phyloP scores from a whole-genome alignment of 2,888 invertebrate species.

The Bedellia somnulentella region DNA sequence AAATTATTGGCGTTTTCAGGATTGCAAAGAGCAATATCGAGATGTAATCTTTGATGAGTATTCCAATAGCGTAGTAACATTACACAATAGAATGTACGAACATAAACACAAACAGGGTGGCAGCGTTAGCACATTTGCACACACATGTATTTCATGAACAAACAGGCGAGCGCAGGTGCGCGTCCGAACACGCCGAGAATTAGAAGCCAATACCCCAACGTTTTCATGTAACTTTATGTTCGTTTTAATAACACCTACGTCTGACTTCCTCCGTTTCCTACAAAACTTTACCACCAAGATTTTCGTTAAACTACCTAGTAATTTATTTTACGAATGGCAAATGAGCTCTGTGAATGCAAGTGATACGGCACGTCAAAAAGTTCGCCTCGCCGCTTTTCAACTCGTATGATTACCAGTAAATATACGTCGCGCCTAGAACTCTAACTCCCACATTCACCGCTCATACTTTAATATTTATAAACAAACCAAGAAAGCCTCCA shows the following conservation, averaged over 20 bases:
- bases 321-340: constrained; percentile 32
- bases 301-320: constrained; percentile 1
- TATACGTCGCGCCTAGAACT: no score
- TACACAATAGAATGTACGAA: no score
- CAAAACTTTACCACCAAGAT: constrained; percentile 3
- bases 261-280: not conserved
- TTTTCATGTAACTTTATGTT: not conserved
- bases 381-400: constrained; percentile 7
- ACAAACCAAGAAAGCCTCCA: not conserved
- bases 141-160: no score
- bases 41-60: no score
- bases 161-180: not conserved
- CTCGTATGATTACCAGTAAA: not conserved
- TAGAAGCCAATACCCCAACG: not conserved
- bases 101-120: no score
- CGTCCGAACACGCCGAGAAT: not conserved
- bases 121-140: no score
- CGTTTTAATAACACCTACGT: no score
- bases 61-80: no score
- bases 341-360: constrained; percentile 28
- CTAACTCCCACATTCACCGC: no score
- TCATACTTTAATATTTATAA: constrained; percentile 1
- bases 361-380: constrained; percentile 29
- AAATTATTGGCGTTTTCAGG: no score
- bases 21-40: no score